Evolutionary conservation across 2,797 vertebrate genomes (phyloP).

Genomic region (Acanthurus leucopareius): DNA sequence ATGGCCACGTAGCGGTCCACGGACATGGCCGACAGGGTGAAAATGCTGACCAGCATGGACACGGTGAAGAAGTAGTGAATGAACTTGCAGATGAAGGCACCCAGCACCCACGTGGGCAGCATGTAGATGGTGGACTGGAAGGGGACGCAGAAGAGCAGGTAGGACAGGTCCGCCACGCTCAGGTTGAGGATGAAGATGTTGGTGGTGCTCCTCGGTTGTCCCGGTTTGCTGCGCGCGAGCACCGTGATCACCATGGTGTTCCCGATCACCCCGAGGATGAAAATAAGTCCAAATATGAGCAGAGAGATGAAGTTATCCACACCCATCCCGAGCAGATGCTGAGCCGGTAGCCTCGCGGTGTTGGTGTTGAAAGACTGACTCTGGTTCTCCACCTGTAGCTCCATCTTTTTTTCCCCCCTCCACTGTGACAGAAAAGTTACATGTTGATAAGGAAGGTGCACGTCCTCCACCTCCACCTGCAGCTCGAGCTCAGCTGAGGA

Average conservation of each 20-base stretch:
- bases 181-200: conserved; percentile 97
- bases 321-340: conserved; percentile 84
- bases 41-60: conserved; percentile 97
- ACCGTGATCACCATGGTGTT: conserved; percentile 94
- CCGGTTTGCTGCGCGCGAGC: conserved; percentile 89
- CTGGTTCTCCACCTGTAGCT: conserved; percentile 63
- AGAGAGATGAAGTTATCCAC: conserved; percentile 91
- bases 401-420: conserved; percentile 40
- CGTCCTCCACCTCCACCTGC: not conserved
- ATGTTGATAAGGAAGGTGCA: conserved; percentile 19
- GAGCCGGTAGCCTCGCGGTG: conserved; percentile 38
- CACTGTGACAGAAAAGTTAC: conserved; percentile 5
- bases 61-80: conserved; percentile 96
- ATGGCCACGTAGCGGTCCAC: conserved; percentile 98
- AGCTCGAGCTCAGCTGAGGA: not conserved
- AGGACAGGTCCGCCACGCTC: conserved; percentile 95
- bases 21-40: conserved; percentile 94
- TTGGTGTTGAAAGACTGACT: conserved; percentile 30
- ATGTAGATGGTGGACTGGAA: conserved; percentile 95
- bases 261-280: conserved; percentile 91
- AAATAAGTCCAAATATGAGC: conserved; percentile 91
- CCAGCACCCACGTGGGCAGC: conserved; percentile 93
- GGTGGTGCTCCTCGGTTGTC: conserved; percentile 90
- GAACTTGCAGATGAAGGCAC: conserved; percentile 95
- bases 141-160: conserved; percentile 96